phyloP scores from a whole-genome alignment of 2,888 invertebrate genomes.

The Bursaphelenchus okinawaensis region DNA sequence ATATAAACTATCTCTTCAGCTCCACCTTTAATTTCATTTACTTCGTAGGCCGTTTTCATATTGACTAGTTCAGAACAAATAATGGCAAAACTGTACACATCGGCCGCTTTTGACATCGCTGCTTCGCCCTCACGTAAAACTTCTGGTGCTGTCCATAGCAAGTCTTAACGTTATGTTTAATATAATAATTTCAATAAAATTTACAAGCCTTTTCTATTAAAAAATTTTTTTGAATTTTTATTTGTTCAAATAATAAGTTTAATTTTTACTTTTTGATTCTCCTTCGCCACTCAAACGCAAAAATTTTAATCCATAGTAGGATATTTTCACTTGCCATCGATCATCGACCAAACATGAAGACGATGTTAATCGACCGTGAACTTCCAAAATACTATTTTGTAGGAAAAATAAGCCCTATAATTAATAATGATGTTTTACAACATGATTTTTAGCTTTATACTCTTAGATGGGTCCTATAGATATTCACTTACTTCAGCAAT shows the following conservation, averaged over 20 bases:
- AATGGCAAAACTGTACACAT: slow-evolving; percentile 38
- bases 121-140: slow-evolving; percentile 18
- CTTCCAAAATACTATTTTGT: slow-evolving; percentile 18
- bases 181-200: no score
- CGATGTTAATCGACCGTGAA: slow-evolving; percentile 21
- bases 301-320: slow-evolving; percentile 7
- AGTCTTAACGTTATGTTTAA: slow-evolving; percentile 21
- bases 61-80: slow-evolving; percentile 38
- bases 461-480: not conserved
- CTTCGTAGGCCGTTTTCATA: slow-evolving; percentile 27
- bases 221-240: not conserved
- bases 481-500: slow-evolving; percentile 33
- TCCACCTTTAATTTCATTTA: slow-evolving; percentile 11
- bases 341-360: slow-evolving; percentile 21
- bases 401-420: slow-evolving; percentile 19
- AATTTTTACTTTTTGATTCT: slow-evolving; percentile 5
- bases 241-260: no score
- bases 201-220: not conserved
- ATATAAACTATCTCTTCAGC: slow-evolving; percentile 36
- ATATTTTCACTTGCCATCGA: slow-evolving; percentile 16
- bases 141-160: slow-evolving; percentile 31
- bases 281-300: slow-evolving; percentile 2
- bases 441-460: not conserved
- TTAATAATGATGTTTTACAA: not conserved
- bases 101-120: slow-evolving; percentile 22